Evolutionary conservation across 35 echinoderm and acorn worm species (phyloP).

Genomic region (Apostichopus californicus): DNA sequence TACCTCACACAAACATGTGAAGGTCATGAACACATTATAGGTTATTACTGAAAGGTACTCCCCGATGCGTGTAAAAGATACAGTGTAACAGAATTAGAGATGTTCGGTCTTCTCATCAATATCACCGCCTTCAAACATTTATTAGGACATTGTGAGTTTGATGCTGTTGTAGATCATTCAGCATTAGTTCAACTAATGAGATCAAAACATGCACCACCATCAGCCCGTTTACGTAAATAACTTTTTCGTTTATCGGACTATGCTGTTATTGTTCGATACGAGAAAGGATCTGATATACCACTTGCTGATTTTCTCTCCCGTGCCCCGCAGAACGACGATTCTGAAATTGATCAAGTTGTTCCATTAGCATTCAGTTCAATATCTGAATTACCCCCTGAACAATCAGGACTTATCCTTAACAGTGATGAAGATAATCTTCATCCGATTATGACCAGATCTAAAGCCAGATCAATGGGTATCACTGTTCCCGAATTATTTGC

Average conservation of each 20-base stretch:
- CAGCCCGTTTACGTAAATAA: slow-evolving; percentile 36
- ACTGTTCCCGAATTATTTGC: no score
- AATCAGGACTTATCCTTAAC: no score
- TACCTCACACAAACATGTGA: no score
- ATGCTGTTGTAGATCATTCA: slow-evolving; percentile 22
- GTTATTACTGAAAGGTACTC: slow-evolving; percentile 25
- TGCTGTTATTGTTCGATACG: slow-evolving; percentile 44
- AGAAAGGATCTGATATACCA: slow-evolving; percentile 54
- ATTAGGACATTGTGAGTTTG: slow-evolving; percentile 51
- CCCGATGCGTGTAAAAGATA: slow-evolving; percentile 55
- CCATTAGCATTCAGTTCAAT: no score
- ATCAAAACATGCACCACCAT: slow-evolving; percentile 56
- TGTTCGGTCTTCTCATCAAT: slow-evolving; percentile 59
- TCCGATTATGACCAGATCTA: no score
- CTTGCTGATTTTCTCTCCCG: slow-evolving; percentile 53
- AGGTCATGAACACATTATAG: no score
- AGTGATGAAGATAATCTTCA: no score
- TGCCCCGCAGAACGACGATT: slow-evolving; percentile 18
- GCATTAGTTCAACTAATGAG: slow-evolving; percentile 56
- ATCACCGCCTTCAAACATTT: slow-evolving; percentile 61
- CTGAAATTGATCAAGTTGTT: no score
- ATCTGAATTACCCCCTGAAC: no score
- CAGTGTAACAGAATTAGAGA: slow-evolving; percentile 63
- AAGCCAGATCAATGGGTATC: no score
- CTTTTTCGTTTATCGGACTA: slow-evolving; percentile 44